Percentiles rank a stretch among this genome's conserved stretches.
These are phyloP conservation scores for Prenolepis imparis DNA, from an alignment of 2,888 invertebrate genomes.

Conservation along the genomic window DNA sequence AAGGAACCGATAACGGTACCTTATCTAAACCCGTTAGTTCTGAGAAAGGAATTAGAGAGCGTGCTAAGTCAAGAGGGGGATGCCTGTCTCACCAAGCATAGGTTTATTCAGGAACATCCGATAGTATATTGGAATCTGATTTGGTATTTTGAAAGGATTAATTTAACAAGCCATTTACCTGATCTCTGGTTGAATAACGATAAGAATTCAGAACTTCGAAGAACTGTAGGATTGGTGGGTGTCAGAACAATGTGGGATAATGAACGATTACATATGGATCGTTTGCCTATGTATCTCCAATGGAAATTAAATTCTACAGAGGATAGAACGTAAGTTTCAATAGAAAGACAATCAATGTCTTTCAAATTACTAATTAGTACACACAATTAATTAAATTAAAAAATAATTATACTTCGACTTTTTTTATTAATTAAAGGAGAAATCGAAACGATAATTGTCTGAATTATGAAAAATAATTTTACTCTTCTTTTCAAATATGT, in stretches of 20 bases:
- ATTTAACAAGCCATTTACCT: constrained; percentile 96
- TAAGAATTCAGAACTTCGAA: constrained; percentile 79
- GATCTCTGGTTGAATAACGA: constrained; percentile 91
- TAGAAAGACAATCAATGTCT: too few relatives aligned
- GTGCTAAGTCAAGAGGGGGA: constrained; percentile 96
- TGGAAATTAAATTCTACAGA: constrained; percentile 88
- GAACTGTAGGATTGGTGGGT: constrained; percentile 87
- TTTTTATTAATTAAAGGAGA: neutral
- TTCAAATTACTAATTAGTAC: neutral
- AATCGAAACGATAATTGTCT: neutral
- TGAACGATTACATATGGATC: constrained; percentile 92
- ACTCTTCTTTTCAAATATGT: neutral
- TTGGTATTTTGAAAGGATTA: constrained; percentile 97
- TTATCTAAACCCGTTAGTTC: constrained; percentile 98
- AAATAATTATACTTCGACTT: neutral
- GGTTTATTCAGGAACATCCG: constrained; percentile 98
- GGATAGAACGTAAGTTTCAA: constrained; percentile 82
- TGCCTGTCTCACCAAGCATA: constrained; percentile 92
- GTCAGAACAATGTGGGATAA: constrained; percentile 96
- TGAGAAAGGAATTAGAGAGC: constrained; percentile 98
- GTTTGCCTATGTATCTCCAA: constrained; percentile 93
- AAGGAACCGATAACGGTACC: constrained; percentile 92
- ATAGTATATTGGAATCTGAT: constrained; percentile 99
- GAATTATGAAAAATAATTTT: neutral
- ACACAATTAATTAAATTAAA: constrained; percentile 11